phyloP scores from a whole-genome alignment of 2,888 invertebrate species.

The Leucophora obtusa region DNA sequence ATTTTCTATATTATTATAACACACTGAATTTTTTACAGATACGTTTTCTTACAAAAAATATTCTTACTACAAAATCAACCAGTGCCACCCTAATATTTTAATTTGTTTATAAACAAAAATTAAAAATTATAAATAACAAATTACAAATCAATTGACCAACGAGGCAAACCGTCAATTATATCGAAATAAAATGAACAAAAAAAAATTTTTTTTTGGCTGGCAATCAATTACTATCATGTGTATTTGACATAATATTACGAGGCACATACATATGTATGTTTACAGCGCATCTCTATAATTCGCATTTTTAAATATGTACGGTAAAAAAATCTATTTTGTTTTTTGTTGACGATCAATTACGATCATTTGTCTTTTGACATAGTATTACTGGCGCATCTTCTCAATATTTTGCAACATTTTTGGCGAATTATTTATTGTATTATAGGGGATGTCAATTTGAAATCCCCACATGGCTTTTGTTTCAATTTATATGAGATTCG shows the following conservation, averaged over 20 bases:
- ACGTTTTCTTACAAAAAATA: too few species aligned
- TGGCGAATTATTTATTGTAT: neutral
- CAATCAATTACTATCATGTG: constrained; percentile 25
- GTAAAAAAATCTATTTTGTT: too few species aligned
- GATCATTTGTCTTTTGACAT: too few species aligned
- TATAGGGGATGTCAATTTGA: neutral
- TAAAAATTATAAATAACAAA: constrained; percentile 18
- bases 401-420: neutral
- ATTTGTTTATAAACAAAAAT: constrained; percentile 4
- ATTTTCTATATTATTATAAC: too few species aligned
- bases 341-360: too few species aligned
- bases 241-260: neutral
- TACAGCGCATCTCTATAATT: constrained; percentile 31
- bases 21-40: too few species aligned
- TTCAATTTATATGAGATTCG: constrained; percentile 1
- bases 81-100: neutral
- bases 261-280: constrained; percentile 3
- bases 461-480: neutral
- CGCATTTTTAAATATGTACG: neutral
- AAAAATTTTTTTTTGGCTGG: constrained; percentile 2
- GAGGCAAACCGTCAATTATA: constrained; percentile 12
- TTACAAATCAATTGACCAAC: constrained; percentile 25
- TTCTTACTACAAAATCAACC: too few species aligned
- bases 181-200: neutral
- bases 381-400: neutral